Base-by-base conservation (phyloP, 2,113 vertebrate genomes). In the Hassar affinis region DNA sequence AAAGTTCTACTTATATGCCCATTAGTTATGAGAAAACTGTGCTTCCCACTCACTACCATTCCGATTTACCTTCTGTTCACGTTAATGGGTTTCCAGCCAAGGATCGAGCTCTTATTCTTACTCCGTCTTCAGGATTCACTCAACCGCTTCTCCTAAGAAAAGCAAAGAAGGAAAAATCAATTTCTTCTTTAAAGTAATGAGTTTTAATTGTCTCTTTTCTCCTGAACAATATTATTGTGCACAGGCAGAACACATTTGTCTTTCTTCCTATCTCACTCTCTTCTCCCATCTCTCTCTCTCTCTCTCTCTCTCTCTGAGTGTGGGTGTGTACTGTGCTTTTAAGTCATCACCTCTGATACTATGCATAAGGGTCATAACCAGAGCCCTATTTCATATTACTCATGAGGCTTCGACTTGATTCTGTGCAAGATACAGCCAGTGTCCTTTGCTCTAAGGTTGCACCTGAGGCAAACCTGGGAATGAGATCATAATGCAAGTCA, bases 211-310 rank as follows among this genome's bases (percentile, higher is more conserved):
- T 54, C 30, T 84, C 56, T 22, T 84, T 72, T 81, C 33, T 74
- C 27, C 51, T 59, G 17, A 30, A 66, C 17, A 20, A 81, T 76
- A 81, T 86, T 85, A 90, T 76, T 75, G 82, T 86, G 86, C 22
- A 62, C 49, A 66, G 38, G 47, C 14, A 38, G 3, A 54, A 71
- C 47, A 45, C 30, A 56, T 77, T 80, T 30, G 47, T 71, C 20
- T 83, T 54, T 18, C 12, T 33, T 47, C 15, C 38, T 56, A 38
- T 52, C 22, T 61, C 72, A 85, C 85, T 6, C 7, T 59, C 18
- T 5, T 59, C n/a, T 75, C 69, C 33, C 42, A 20, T 61, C 33
- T n/a, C 0, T 68, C 35, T 45, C 20, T 75, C 7, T 59, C 18
- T 6, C 59, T 30, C 78, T 74, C 33, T 47, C 25, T 61, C 33